Percentiles rank a stretch among this genome's conserved stretches.
Conservation (phyloP, 2,888 invertebrate species). For the Spilosoma lubricipeda region DNA sequence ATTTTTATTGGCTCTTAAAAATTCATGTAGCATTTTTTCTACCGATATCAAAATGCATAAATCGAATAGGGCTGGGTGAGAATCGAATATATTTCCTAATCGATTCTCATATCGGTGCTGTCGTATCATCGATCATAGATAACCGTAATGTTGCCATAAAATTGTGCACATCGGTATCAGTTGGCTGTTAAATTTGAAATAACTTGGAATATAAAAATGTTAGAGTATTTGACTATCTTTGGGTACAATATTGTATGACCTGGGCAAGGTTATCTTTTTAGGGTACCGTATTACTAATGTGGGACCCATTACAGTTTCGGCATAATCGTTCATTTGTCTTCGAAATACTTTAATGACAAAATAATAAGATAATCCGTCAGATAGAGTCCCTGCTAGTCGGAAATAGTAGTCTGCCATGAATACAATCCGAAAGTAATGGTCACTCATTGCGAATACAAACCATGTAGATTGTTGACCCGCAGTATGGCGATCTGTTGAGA, state of each 20-base stretch:
- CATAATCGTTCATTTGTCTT: too few relatives aligned
- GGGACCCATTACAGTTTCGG: neutral
- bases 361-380: too few relatives aligned
- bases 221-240: constrained; percentile 24
- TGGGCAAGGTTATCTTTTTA: neutral
- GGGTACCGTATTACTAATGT: neutral
- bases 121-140: constrained; percentile 37
- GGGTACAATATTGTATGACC: constrained; percentile 1
- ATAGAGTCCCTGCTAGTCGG: too few relatives aligned
- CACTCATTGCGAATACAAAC: too few relatives aligned
- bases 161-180: constrained; percentile 54
- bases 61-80: constrained; percentile 20
- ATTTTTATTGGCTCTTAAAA: neutral
- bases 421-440: too few relatives aligned
- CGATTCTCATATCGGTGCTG: constrained; percentile 27
- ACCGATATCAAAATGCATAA: constrained; percentile 19
- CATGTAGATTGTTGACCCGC: too few relatives aligned
- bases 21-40: constrained; percentile 4
- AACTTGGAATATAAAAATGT: constrained; percentile 51
- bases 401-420: too few relatives aligned
- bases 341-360: too few relatives aligned
- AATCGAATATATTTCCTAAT: constrained; percentile 26
- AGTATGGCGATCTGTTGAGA: too few relatives aligned
- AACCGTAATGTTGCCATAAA: constrained; percentile 54
- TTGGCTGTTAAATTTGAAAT: constrained; percentile 59